Evolutionary conservation across 2,797 vertebrate genomes (phyloP).

Genomic region (Alfaro cultratus): DNA sequence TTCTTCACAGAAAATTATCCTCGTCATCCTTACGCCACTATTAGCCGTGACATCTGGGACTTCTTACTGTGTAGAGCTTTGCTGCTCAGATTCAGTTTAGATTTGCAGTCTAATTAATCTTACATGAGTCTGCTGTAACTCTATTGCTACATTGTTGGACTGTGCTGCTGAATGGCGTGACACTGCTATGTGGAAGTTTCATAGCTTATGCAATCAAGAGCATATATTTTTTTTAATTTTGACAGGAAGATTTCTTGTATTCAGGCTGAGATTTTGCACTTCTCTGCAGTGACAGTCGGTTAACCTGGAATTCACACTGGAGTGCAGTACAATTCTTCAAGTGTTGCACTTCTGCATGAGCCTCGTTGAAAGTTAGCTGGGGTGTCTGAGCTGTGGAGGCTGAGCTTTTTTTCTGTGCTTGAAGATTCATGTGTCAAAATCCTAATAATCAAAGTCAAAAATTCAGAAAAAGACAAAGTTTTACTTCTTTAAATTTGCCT

Average conservation of each 20-base stretch:
- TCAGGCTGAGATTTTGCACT: background rate
- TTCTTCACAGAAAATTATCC: constrained; percentile 41
- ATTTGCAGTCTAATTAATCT: constrained; percentile 9
- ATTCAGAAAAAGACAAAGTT: background rate
- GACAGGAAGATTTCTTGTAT: background rate
- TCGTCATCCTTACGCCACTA: constrained; percentile 40
- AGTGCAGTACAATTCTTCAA: background rate
- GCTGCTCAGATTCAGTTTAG: constrained; percentile 1
- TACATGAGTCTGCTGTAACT: background rate
- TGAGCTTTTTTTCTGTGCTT: background rate
- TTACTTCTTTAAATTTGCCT: background rate
- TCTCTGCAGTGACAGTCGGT: background rate
- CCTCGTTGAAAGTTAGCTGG: background rate
- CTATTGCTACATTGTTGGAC: background rate
- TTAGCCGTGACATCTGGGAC: constrained; percentile 39
- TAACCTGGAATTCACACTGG: background rate
- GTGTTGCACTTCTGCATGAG: background rate
- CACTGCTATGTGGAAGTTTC: background rate
- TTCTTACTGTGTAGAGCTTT: constrained; percentile 25
- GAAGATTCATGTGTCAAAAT: background rate
- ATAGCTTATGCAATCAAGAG: background rate
- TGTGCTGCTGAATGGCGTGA: background rate
- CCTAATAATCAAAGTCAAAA: background rate
- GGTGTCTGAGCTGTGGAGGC: background rate
- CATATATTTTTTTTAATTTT: background rate